Percentiles rank a stretch among this genome's conserved stretches.
phyloP scores from a whole-genome alignment of 1,140 invertebrate genomes.

The Sarcophaga bullata region DNA sequence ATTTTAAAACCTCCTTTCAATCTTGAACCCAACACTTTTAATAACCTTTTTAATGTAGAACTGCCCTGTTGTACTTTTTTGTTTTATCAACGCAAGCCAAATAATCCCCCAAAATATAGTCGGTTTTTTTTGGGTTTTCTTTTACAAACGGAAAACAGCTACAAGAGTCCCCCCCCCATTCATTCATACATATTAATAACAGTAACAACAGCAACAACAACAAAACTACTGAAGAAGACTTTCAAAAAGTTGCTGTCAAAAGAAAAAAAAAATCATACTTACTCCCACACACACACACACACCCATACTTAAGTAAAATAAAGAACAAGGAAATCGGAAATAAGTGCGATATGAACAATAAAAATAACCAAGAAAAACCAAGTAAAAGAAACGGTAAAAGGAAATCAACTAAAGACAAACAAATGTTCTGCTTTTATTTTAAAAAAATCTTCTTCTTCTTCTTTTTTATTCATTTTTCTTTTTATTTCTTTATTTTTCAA shows the following conservation, averaged over 20 bases:
- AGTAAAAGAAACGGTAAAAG: not conserved
- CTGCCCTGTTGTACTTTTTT: too few relatives aligned
- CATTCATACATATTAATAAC: slow-evolving; percentile 24
- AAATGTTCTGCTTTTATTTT: slow-evolving; percentile 20
- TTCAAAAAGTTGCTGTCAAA: not conserved
- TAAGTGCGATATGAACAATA: slow-evolving; percentile 38
- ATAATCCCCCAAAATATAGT: not conserved
- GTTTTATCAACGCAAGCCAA: too few relatives aligned
- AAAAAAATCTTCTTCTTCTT: too few relatives aligned
- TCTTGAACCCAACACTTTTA: too few relatives aligned
- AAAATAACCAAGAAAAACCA: not conserved
- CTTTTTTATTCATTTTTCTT: not conserved
- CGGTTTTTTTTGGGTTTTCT: not conserved
- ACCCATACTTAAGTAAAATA: not conserved
- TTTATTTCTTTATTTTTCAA: too few relatives aligned
- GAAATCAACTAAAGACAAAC: slow-evolving; percentile 5
- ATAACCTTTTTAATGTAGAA: too few relatives aligned
- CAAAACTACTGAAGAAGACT: not conserved
- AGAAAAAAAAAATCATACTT: not conserved
- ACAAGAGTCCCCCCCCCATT: not conserved
- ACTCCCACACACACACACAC: too few relatives aligned
- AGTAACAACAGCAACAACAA: not conserved
- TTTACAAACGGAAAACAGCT: not conserved
- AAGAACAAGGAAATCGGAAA: slow-evolving; percentile 28
- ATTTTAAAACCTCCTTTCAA: too few relatives aligned